Percentiles rank a stretch among this genome's conserved stretches.
These are phyloP conservation scores for Colinus virginianus DNA, from an alignment of 2,113 vertebrate species.

Conservation along the genomic window DNA sequence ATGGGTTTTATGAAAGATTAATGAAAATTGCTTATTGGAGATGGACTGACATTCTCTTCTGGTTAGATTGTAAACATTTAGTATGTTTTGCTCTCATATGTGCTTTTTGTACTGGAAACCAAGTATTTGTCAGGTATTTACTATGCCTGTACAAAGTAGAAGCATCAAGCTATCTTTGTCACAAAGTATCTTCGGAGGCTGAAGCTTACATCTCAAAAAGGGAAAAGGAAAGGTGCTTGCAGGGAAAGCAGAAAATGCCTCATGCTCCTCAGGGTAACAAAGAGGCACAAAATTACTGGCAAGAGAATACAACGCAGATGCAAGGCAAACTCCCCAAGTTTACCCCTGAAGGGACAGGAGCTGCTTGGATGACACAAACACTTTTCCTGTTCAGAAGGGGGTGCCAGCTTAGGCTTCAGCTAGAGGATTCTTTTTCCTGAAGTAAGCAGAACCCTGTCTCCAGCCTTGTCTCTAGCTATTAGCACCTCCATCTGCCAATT, in stretches of 20 bases:
- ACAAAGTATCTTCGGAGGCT: background rate
- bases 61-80: background rate
- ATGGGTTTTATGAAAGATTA: background rate
- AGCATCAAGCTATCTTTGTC: background rate
- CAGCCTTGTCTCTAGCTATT: background rate
- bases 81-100: background rate
- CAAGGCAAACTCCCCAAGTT: accelerated
- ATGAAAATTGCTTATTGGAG: background rate
- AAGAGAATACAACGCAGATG: background rate
- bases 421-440: background rate
- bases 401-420: background rate
- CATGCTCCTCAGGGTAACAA: background rate
- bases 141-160: background rate
- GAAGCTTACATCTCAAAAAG: background rate
- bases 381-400: background rate
- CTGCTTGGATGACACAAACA: background rate
- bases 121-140: background rate
- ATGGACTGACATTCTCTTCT: background rate
- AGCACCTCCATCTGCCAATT: slow-evolving; percentile 9
- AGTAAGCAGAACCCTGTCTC: background rate
- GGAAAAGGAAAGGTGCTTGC: accelerated
- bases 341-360: background rate
- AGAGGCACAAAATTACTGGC: background rate
- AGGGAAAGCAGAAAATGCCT: background rate
- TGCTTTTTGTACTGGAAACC: background rate